Evolutionary conservation across 2,113 vertebrate species (phyloP), one percentile per base, ranked within the genome.

Genomic region (Struthio camelus): DNA sequence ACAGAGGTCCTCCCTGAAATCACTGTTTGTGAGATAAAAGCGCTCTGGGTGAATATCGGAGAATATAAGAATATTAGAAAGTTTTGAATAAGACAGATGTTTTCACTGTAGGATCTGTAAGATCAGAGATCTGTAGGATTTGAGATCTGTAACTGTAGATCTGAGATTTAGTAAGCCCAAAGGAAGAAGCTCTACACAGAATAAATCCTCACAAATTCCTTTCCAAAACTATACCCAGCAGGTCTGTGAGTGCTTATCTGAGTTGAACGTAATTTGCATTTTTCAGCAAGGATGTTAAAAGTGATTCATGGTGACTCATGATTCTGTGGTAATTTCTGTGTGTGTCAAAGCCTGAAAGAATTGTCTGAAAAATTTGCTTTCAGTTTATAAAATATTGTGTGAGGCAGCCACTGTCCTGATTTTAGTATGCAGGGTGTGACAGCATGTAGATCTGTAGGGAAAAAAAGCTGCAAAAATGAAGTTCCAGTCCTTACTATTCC

Each of bases 251-350:
- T n/a, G 27, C 17, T n/a, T 24, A 9, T 15, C 23, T 23, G 8
- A 58, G 15, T 18, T 7, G 11, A 75, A 44, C 4, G 7, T 48
- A 24, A 2, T n/a, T 62, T 51, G 20, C 40, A 23, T 32, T 23
- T 19, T 6, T 53, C 17, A 34, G 51, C 0, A 0, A 1, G 0
- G 23, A 40, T 8, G 14, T 22, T 73, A 30, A 62, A 24, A 7
- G 10, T 34, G 34, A n/a, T 44, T 69, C 32, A 16, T 3, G 2
- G 22, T 92, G 13, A 66, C 11, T 54, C 27, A 32, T 3, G 1
- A n/a, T 61, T 44, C 15, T 56, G 11, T 69, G 53, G 62, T 40
- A 56, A 80, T 36, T 67, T 44, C 16, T 54, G 82, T 64, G 15
- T 65, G 6, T 2, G 1, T 53, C 5, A 4, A 83, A 53, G 44